Base-by-base conservation (phyloP, 1,140 invertebrate genomes). In the Diorhabda sublineata region DNA sequence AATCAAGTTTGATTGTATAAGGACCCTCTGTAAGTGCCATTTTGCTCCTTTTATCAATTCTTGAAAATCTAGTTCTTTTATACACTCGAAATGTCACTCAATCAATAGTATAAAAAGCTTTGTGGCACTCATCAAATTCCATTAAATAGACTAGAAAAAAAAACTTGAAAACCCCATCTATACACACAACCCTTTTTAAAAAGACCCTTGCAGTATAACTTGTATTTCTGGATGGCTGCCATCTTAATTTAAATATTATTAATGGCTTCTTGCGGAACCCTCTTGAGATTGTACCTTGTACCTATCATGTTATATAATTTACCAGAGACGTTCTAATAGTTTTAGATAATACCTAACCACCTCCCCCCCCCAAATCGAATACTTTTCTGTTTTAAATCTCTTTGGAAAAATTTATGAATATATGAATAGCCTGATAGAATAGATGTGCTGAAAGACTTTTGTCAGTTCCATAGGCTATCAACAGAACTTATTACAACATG, bases 241-340 rank as follows among this genome's bases (percentile, higher is more conserved):
- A 64, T 64, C 26, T 64, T 56, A 64, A 64, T 64, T 57, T 57
- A 26, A 57, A 64, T 64, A 9, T 64, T 52, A 52, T 56, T 64
- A 64, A 64, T 64, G 63, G 63, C 63, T 47, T 26, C 11, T 41
- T 6, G 45, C n/a, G 43, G 26, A 41, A 8, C 42, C 26, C 45
- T 42, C 9, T 8, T 45, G 61, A 63, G n/a, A 42, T 0, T 43
- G 42, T 45, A 63, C 61, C 61, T 45, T 45, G 11, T 63, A n/a
- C 45, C 42, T 26, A 11, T 7, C 42, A 11, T 63, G 26, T 26
- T 26, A 26, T 26, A 26, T 26, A 11, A 60, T 4, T 26, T 26
- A n/a, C 47, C 47, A 52, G 47, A 8, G 47, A 52, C 47, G 47
- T n/a, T 8, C 47, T n/a, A 52, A 52, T 52, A 26, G 26, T 26